Percentiles rank a stretch among this genome's conserved stretches.
These are phyloP conservation scores for Takifugu rubripes DNA, from an alignment of 2,797 vertebrate genomes.

Conservation along the genomic window DNA sequence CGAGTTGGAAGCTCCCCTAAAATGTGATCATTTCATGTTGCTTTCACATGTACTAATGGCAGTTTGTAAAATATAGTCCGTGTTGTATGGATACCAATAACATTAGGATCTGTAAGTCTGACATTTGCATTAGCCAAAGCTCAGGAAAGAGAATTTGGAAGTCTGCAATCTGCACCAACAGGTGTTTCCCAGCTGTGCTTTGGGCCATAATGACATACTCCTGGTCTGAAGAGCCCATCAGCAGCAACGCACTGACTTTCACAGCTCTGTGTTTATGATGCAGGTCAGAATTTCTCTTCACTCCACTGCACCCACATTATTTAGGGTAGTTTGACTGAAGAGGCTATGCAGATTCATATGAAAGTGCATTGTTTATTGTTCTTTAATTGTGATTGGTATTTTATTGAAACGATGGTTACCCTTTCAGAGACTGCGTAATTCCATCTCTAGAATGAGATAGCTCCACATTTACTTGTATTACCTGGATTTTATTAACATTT, in stretches of 20 bases:
- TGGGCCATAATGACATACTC: slow-evolving; percentile 60
- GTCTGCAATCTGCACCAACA: slow-evolving; percentile 52
- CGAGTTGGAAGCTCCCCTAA: slow-evolving; percentile 7
- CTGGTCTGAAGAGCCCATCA: slow-evolving; percentile 63
- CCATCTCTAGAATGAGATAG: too few species aligned
- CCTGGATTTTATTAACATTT: neutral
- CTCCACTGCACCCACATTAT: slow-evolving; percentile 54
- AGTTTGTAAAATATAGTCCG: slow-evolving; percentile 9
- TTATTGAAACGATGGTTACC: neutral
- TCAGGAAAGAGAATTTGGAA: slow-evolving; percentile 49
- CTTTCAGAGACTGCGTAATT: too few species aligned
- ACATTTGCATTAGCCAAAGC: slow-evolving; percentile 33
- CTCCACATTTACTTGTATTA: too few species aligned
- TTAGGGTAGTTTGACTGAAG: slow-evolving; percentile 34
- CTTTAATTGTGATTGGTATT: neutral
- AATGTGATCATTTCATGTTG: neutral
- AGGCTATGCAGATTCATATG: slow-evolving; percentile 30
- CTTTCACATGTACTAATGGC: slow-evolving; percentile 6
- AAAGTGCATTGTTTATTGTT: neutral
- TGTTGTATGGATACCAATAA: slow-evolving; percentile 12
- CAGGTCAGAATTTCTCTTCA: slow-evolving; percentile 66
- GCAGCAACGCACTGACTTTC: slow-evolving; percentile 70
- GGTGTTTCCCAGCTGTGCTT: slow-evolving; percentile 72
- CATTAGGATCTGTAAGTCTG: slow-evolving; percentile 21
- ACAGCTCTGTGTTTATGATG: slow-evolving; percentile 69